Conservation (phyloP, 2,113 vertebrate genomes). For the Aramus guarauna region DNA sequence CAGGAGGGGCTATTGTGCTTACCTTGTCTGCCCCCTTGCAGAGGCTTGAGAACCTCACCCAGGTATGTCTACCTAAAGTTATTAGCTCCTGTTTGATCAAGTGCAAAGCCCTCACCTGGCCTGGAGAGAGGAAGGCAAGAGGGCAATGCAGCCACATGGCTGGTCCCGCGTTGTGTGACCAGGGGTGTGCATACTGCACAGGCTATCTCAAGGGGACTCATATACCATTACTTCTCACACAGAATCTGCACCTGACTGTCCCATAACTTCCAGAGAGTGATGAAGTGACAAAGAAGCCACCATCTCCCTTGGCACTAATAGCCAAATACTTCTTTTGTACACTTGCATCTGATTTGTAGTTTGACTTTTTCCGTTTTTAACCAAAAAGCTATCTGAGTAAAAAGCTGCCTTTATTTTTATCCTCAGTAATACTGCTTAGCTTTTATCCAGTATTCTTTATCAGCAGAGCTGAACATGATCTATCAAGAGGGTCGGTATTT, state of each 20-base stretch:
- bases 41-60: slow-evolving; percentile 10
- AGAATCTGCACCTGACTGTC: neutral
- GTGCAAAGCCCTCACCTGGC: neutral
- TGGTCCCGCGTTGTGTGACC: fast-evolving
- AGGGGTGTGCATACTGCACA: neutral
- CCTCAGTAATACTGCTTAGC: neutral
- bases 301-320: neutral
- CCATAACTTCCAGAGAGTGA: neutral
- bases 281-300: neutral
- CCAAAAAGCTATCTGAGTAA: neutral
- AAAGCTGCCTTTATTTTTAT: neutral
- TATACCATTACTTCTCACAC: neutral
- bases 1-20: neutral
- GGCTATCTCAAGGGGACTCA: neutral
- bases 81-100: neutral
- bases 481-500: neutral
- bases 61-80: neutral
- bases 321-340: neutral
- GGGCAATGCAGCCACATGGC: neutral
- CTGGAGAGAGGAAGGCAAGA: neutral
- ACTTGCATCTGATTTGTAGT: neutral
- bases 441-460: neutral
- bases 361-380: neutral
- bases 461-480: neutral
- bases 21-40: slow-evolving; percentile 25